A percentile compares a stretch with the other conserved stretches of the same genome.
Conservation (phyloP, 2,888 invertebrate species). For the Drosophila picticornis region DNA sequence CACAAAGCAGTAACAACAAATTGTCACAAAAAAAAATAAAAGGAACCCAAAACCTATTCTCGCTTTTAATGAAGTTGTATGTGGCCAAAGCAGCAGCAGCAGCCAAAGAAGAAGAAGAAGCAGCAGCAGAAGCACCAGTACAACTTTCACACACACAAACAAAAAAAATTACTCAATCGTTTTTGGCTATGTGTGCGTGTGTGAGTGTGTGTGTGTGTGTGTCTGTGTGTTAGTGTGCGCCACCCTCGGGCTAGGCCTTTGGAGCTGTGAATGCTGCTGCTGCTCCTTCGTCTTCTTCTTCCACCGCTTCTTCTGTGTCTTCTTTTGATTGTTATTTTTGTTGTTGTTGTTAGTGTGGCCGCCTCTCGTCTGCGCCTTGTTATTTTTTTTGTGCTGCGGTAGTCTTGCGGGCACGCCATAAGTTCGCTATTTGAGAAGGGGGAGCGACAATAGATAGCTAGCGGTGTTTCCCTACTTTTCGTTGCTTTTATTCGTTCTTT, state of each 20-base stretch:
- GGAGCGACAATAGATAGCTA: background rate
- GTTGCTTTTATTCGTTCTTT: background rate
- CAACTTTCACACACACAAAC: conserved; percentile 18
- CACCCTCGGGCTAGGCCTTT: conserved; percentile 71
- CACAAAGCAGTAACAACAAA: conserved; percentile 36
- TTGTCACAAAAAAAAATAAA: conserved; percentile 45
- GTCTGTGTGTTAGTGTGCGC: conserved; percentile 35
- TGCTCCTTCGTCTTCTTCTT: conserved; percentile 9
- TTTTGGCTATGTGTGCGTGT: conserved; percentile 37
- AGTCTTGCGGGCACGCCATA: conserved; percentile 17
- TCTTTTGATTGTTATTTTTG: conserved; percentile 17
- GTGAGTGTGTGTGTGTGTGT: conserved; percentile 21
- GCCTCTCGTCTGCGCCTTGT: conserved; percentile 77
- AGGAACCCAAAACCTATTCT: conserved; percentile 34
- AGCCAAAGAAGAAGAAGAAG: background rate
- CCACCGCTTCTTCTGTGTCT: background rate
- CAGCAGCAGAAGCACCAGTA: conserved; percentile 19
- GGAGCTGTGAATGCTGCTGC: conserved; percentile 39
- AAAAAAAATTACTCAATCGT: conserved; percentile 75
- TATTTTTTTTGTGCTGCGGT: conserved; percentile 64
- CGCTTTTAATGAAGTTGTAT: conserved; percentile 72
- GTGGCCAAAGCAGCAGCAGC: conserved; percentile 42
- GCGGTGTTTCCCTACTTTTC: conserved; percentile 1
- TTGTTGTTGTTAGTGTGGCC: conserved; percentile 47
- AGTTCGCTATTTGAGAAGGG: background rate